Conservation (phyloP, 2,888 invertebrate genomes). For the Rhagophthalmus giganteus region DNA sequence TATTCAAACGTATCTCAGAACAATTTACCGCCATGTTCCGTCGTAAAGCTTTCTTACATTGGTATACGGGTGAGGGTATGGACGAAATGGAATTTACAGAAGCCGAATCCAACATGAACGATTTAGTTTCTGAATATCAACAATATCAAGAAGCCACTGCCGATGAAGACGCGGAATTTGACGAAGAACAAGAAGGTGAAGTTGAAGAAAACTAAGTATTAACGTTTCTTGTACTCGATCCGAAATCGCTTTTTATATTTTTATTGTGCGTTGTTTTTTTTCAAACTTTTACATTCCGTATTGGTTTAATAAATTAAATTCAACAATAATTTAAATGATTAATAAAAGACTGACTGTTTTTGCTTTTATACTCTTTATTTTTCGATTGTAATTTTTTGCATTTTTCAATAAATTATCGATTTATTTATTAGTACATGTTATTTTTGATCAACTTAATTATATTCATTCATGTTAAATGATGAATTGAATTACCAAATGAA, state of each 20-base stretch:
- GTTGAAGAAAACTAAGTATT: constrained; percentile 59
- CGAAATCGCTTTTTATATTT: constrained; percentile 23
- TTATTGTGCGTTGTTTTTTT: constrained; percentile 14
- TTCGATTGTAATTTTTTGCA: constrained; percentile 8
- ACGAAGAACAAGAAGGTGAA: constrained; percentile 68
- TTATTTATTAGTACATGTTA: too few relatives aligned
- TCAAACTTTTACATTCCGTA: constrained; percentile 21
- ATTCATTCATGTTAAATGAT: too few relatives aligned
- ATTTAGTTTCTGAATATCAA: constrained; percentile 87
- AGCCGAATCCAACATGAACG: too few relatives aligned
- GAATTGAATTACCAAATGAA: too few relatives aligned
- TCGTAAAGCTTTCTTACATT: constrained; percentile 84
- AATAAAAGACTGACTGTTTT: constrained; percentile 24
- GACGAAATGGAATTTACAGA: too few relatives aligned
- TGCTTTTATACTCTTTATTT: constrained; percentile 14
- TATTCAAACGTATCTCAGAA: constrained; percentile 73
- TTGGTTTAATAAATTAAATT: constrained; percentile 6
- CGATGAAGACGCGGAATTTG: constrained; percentile 75
- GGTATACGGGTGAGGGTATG: too few relatives aligned
- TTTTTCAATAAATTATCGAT: too few relatives aligned
- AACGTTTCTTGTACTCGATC: constrained; percentile 17
- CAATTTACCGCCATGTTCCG: constrained; percentile 80
- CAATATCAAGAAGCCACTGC: constrained; percentile 85
- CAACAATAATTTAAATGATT: too few relatives aligned
- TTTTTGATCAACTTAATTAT: too few relatives aligned